A percentile compares a stretch with the other conserved stretches of the same genome.
Conservation (phyloP, 2,888 invertebrate genomes). For the Caenorhabditis japonica region DNA sequence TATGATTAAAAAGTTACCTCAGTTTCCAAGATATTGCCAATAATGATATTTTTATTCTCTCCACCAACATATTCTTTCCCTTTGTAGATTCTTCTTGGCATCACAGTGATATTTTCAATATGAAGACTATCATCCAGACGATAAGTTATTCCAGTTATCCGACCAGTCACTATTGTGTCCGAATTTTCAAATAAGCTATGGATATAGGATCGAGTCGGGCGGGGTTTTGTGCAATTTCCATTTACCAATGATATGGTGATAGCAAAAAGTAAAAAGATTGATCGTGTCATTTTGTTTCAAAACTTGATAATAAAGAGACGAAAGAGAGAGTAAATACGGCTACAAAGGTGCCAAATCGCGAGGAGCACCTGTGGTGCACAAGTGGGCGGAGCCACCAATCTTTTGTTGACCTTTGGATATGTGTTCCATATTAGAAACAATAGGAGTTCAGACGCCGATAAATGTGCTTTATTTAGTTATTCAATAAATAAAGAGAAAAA, state of each 20-base stretch:
- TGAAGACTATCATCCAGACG: constrained; percentile 19
- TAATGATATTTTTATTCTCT: constrained; percentile 7
- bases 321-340: constrained; percentile 33
- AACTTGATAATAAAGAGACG: constrained; percentile 8
- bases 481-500: too few relatives aligned
- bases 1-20: constrained; percentile 9
- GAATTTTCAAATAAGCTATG: constrained; percentile 40
- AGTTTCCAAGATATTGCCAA: constrained; percentile 32
- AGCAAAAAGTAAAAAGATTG: constrained; percentile 3
- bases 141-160: constrained; percentile 30
- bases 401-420: not conserved
- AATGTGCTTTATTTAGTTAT: too few relatives aligned
- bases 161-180: constrained; percentile 27
- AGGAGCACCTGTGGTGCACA: constrained; percentile 45
- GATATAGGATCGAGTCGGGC: constrained; percentile 40
- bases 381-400: constrained; percentile 11
- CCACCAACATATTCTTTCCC: constrained; percentile 41
- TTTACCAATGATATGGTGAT: constrained; percentile 3
- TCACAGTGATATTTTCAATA: constrained; percentile 35
- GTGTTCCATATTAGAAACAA: too few relatives aligned
- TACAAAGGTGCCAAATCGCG: constrained; percentile 29
- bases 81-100: constrained; percentile 50
- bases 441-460: too few relatives aligned
- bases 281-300: constrained; percentile 16
- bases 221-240: constrained; percentile 29